A percentile compares a stretch with the other conserved stretches of the same genome.
These are phyloP conservation scores for Cheilosia impressa DNA, from an alignment of 2,888 invertebrate species.

Conservation along the genomic window DNA sequence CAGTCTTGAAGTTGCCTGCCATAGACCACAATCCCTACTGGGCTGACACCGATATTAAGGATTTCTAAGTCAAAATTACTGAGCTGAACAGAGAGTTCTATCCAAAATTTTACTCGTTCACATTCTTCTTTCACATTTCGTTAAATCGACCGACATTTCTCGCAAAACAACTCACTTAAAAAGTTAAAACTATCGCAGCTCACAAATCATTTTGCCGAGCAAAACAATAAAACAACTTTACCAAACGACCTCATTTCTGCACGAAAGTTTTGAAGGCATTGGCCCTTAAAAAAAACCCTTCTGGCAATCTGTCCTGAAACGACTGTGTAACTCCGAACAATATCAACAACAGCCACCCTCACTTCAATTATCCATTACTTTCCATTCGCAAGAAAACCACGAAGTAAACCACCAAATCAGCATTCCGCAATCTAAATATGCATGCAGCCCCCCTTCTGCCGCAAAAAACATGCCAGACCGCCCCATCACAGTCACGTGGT, in stretches of 20 bases:
- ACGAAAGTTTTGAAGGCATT: slow-evolving; percentile 7
- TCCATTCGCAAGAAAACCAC: slow-evolving; percentile 41
- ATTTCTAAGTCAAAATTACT: too few relatives aligned
- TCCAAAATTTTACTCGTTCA: too few relatives aligned
- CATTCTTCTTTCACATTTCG: too few relatives aligned
- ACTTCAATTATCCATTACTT: slow-evolving; percentile 29
- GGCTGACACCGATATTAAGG: too few relatives aligned
- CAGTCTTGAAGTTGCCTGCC: too few relatives aligned
- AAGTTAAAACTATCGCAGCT: background rate
- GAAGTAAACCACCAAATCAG: slow-evolving; percentile 53
- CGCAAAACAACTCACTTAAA: background rate
- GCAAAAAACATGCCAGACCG: background rate
- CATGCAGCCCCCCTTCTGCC: background rate
- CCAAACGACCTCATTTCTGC: slow-evolving; percentile 45
- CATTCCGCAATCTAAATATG: slow-evolving; percentile 58
- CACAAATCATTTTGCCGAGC: background rate
- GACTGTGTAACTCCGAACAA: slow-evolving; percentile 1
- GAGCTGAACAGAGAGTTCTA: too few relatives aligned
- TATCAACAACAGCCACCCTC: slow-evolving; percentile 12
- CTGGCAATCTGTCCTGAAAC: slow-evolving; percentile 9
- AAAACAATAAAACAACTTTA: slow-evolving; percentile 17
- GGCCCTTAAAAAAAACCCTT: slow-evolving; percentile 12
- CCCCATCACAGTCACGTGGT: slow-evolving; percentile 56
- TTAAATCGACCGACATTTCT: too few relatives aligned
- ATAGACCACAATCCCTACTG: too few relatives aligned